Percentiles rank a stretch among this genome's conserved stretches.
These are phyloP conservation scores for Pantelozetes paolii DNA, from an alignment of 2,888 invertebrate genomes.

Conservation along the genomic window DNA sequence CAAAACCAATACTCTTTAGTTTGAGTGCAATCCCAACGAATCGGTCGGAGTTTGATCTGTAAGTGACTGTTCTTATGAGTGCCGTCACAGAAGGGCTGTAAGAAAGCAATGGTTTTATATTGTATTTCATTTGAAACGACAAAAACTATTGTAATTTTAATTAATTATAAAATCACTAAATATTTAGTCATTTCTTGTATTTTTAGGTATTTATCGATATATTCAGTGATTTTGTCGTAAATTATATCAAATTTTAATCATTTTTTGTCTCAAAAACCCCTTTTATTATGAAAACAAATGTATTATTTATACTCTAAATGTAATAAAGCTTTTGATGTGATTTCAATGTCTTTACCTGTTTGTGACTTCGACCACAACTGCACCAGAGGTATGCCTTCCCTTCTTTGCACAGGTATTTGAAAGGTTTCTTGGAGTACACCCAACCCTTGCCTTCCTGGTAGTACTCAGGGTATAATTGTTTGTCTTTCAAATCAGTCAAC, in stretches of 20 bases:
- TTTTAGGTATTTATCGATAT: conserved; percentile 17
- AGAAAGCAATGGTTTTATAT: conserved; percentile 1
- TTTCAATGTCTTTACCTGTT: conserved; percentile 57
- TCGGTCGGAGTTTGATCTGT: conserved; percentile 71
- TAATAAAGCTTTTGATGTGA: conserved; percentile 21
- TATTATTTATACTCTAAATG: conserved; percentile 17
- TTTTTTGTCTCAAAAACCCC: not conserved
- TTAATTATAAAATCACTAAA: not conserved
- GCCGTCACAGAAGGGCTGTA: conserved; percentile 87
- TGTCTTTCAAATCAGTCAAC: conserved; percentile 45
- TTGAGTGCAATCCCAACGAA: conserved; percentile 75
- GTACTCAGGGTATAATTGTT: conserved; percentile 46
- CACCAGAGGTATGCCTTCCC: conserved; percentile 86
- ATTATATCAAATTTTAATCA: not conserved
- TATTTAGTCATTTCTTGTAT: conserved; percentile 10
- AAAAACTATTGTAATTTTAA: not conserved
- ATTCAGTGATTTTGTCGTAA: conserved; percentile 1
- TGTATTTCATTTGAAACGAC: not conserved
- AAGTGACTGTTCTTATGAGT: conserved; percentile 73
- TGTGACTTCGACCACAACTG: conserved; percentile 83
- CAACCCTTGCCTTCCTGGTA: conserved; percentile 66
- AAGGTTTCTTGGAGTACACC: conserved; percentile 83
- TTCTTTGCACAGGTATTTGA: conserved; percentile 66
- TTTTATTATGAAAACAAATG: conserved; percentile 20
- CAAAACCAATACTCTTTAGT: conserved; percentile 94